Percentiles rank a stretch among this genome's conserved stretches.
phyloP scores from a whole-genome alignment of 2,113 vertebrate genomes.

The Myotis davidii region DNA sequence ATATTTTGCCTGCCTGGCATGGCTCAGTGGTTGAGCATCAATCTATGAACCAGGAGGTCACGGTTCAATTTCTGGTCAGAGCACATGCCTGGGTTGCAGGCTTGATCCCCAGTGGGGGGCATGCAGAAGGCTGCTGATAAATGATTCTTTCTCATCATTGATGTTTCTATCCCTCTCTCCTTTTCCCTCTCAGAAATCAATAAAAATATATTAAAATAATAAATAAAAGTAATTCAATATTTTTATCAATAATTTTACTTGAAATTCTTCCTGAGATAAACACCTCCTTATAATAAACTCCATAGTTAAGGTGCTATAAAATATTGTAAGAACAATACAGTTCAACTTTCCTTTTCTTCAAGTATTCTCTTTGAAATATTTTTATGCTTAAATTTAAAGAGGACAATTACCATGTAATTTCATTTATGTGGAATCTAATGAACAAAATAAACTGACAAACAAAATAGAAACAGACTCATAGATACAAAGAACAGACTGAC shows the following conservation, averaged over 20 bases:
- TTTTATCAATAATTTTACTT: conserved; percentile 3
- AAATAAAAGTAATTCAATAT: neutral
- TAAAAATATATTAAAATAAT: too few species aligned
- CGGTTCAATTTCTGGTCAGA: too few species aligned
- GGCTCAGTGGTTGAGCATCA: too few species aligned
- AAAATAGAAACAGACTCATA: neutral
- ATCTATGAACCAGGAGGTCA: too few species aligned
- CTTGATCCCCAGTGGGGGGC: too few species aligned
- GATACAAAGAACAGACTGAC: neutral
- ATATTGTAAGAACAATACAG: neutral
- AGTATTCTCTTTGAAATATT: neutral
- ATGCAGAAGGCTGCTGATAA: too few species aligned
- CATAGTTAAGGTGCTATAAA: neutral
- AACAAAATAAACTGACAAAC: neutral
- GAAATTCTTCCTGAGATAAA: conserved; percentile 14
- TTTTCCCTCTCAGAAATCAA: too few species aligned
- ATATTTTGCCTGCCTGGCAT: neutral
- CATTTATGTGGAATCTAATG: neutral
- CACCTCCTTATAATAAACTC: neutral
- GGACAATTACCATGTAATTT: neutral
- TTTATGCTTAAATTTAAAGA: conserved; percentile 47
- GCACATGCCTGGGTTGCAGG: too few species aligned
- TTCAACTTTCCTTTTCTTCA: neutral
- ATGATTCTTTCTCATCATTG: too few species aligned
- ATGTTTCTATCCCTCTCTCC: too few species aligned